phyloP scores from a whole-genome alignment of 2,888 invertebrate species.

The Cotesia congregata region DNA sequence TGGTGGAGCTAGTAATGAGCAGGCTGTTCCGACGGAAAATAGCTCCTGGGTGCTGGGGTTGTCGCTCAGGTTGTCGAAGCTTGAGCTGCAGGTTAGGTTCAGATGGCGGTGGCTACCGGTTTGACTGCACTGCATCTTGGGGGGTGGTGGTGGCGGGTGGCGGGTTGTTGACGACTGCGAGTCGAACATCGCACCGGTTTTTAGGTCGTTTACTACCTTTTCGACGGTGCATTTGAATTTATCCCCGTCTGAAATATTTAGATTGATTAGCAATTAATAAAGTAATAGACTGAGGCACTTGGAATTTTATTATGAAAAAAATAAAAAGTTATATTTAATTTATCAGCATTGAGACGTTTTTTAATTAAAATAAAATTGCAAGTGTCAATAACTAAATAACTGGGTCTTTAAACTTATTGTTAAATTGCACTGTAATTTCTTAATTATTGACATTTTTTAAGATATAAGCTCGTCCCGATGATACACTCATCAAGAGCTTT shows the following conservation, averaged over 20 bases:
- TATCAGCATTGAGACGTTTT: no score
- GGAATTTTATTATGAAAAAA: no score
- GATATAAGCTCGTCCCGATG: no score
- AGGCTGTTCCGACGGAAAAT: conserved; percentile 46
- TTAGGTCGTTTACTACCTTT: conserved; percentile 72
- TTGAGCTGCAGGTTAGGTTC: background rate
- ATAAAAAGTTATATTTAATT: no score
- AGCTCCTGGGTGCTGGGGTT: background rate
- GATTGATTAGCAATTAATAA: no score
- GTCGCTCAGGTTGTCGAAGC: background rate
- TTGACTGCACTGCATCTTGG: conserved; percentile 60
- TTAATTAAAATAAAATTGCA: no score
- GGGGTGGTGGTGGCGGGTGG: conserved; percentile 7
- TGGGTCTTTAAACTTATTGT: no score
- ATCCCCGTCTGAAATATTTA: background rate
- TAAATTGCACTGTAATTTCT: no score
- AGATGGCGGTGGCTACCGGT: conserved; percentile 62
- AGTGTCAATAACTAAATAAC: no score
- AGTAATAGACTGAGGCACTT: no score
- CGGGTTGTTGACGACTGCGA: background rate
- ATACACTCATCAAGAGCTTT: no score
- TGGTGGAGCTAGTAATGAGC: conserved; percentile 65
- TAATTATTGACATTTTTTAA: no score
- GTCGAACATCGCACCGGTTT: conserved; percentile 72
- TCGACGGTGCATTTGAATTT: conserved; percentile 69